A percentile compares a stretch with the other conserved stretches of the same genome.
Conservation (phyloP, 2,797 vertebrate species). For the Limnodromus scolopaceus region DNA sequence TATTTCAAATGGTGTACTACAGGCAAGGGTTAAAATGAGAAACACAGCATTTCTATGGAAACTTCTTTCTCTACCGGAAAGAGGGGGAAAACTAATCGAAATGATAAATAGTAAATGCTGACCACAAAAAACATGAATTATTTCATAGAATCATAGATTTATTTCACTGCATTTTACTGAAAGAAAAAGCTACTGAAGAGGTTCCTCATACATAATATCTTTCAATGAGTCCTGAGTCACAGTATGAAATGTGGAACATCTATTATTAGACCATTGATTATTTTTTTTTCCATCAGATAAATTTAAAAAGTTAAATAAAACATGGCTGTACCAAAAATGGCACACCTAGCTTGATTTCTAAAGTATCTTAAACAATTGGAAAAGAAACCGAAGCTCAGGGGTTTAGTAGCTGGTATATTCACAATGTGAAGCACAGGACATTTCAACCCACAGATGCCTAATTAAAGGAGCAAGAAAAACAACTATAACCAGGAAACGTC, state of each 20-base stretch:
- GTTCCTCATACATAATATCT: neutral
- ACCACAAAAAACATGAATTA: neutral
- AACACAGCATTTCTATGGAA: neutral
- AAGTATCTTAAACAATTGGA: neutral
- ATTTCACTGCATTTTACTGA: neutral
- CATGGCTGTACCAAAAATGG: neutral
- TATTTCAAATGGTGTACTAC: neutral
- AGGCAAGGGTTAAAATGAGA: neutral
- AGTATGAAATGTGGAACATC: neutral
- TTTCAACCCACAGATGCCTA: slow-evolving; percentile 6
- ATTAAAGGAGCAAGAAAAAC: slow-evolving; percentile 44
- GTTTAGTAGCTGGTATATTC: neutral
- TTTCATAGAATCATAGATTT: neutral
- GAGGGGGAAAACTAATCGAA: neutral
- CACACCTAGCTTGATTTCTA: neutral
- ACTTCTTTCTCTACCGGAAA: neutral
- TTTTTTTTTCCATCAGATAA: neutral
- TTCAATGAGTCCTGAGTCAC: slow-evolving; percentile 3
- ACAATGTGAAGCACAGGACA: neutral
- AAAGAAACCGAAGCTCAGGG: neutral
- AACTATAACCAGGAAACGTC: neutral
- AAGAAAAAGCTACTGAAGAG: neutral
- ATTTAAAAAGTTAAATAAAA: slow-evolving; percentile 29
- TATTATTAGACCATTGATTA: slow-evolving; percentile 55
- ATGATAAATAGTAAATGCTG: neutral